A percentile compares a stretch with the other conserved stretches of the same genome.
These are phyloP conservation scores for Cerastoderma edule DNA, from an alignment of 2,888 invertebrate species.

Conservation along the genomic window DNA sequence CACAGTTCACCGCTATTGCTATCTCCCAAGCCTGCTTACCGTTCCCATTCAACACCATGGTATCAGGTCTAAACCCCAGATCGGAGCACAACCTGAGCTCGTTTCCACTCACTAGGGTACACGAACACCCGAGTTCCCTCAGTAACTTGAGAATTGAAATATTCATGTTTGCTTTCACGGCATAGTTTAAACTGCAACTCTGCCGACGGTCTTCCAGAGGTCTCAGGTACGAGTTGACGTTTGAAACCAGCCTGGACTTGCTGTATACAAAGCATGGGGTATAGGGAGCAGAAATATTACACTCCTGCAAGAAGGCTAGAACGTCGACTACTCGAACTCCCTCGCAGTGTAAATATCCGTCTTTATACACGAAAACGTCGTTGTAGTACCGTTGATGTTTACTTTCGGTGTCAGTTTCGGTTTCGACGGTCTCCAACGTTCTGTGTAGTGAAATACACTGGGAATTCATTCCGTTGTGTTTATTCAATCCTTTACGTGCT, in stretches of 20 bases:
- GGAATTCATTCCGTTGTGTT: too few relatives aligned
- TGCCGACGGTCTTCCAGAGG: constrained; percentile 54
- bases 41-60: constrained; percentile 83
- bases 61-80: constrained; percentile 78
- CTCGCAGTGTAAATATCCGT: constrained; percentile 65
- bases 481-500: too few relatives aligned
- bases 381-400: too few relatives aligned
- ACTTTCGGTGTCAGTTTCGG: too few relatives aligned
- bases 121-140: constrained; percentile 67
- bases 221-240: constrained; percentile 66
- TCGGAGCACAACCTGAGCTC: constrained; percentile 82
- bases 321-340: constrained; percentile 52
- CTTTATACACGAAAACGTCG: constrained; percentile 28
- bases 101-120: constrained; percentile 82
- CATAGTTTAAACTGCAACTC: constrained; percentile 74
- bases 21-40: constrained; percentile 83
- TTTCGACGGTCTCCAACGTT: too few relatives aligned
- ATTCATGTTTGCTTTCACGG: constrained; percentile 83
- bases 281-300: constrained; percentile 4
- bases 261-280: constrained; percentile 78
- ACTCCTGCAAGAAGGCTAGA: constrained; percentile 31
- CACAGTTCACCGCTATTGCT: constrained; percentile 78
- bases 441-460: too few relatives aligned
- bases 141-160: constrained; percentile 75
- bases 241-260: constrained; percentile 67